Conservation (phyloP, 2,888 invertebrate species). For the Oligia strigilis region DNA sequence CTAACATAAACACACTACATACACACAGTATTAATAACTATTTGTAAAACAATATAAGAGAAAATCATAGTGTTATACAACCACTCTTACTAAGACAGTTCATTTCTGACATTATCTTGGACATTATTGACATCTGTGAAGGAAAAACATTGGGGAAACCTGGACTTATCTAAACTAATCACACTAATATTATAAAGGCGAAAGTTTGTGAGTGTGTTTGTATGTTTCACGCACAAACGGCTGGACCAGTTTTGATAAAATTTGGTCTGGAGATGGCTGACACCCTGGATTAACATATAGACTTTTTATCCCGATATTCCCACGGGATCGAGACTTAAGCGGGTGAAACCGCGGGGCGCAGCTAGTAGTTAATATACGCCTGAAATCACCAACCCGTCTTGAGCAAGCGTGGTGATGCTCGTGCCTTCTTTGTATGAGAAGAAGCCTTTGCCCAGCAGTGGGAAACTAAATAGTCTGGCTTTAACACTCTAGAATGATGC, state of each 20-base stretch:
- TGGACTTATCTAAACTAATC: background rate
- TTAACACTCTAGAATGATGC: background rate
- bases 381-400: background rate
- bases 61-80: background rate
- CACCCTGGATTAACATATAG: no score
- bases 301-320: no score
- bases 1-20: constrained; percentile 40
- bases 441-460: background rate
- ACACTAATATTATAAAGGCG: no score
- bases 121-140: background rate
- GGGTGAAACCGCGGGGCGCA: no score
- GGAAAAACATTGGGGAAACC: background rate
- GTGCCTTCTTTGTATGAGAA: background rate
- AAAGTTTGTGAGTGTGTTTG: no score
- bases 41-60: constrained; percentile 7
- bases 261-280: no score
- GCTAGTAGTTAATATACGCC: background rate
- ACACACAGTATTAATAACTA: constrained; percentile 18
- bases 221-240: no score
- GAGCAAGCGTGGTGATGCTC: background rate
- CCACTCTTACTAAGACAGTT: background rate
- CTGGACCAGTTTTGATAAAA: no score
- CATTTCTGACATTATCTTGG: background rate
- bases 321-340: no score
- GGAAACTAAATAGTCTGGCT: background rate